These are phyloP conservation scores for Caretta caretta DNA, from an alignment of 2,113 vertebrate species.

Conservation along the genomic window DNA sequence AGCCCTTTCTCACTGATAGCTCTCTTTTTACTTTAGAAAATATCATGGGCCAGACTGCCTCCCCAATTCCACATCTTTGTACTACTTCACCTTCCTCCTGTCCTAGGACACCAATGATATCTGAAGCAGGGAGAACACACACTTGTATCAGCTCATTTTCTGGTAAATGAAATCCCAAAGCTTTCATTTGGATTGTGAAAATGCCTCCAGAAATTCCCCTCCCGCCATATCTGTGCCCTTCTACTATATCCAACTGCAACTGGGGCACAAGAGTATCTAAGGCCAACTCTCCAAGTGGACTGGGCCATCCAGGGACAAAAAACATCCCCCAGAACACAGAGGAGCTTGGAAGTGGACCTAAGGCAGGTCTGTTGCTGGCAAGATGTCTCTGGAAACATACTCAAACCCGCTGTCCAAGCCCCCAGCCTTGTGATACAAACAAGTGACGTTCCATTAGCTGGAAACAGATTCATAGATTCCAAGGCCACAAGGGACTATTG, in stretches of 20 bases:
- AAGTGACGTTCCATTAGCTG: neutral
- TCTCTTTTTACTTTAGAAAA: no score
- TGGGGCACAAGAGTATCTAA: neutral
- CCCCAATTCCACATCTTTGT: neutral
- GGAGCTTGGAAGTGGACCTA: neutral
- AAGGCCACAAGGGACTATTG: no score
- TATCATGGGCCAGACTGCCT: no score
- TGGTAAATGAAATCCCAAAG: neutral
- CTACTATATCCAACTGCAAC: neutral
- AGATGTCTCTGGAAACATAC: no score
- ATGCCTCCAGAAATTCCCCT: neutral
- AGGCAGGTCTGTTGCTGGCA: neutral
- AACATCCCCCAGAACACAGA: neutral
- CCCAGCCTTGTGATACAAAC: neutral
- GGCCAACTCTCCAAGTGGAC: neutral
- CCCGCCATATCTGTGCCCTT: neutral
- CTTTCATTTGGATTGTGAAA: constrained; percentile 29
- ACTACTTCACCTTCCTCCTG: neutral
- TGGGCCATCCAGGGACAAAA: neutral
- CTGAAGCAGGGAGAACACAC: neutral
- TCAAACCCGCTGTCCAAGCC: no score
- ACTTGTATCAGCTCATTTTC: neutral
- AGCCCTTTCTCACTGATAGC: no score
- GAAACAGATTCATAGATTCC: neutral
- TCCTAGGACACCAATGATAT: accelerated